Conservation (phyloP, 2,888 invertebrate species). For the Macrophya annulata region DNA sequence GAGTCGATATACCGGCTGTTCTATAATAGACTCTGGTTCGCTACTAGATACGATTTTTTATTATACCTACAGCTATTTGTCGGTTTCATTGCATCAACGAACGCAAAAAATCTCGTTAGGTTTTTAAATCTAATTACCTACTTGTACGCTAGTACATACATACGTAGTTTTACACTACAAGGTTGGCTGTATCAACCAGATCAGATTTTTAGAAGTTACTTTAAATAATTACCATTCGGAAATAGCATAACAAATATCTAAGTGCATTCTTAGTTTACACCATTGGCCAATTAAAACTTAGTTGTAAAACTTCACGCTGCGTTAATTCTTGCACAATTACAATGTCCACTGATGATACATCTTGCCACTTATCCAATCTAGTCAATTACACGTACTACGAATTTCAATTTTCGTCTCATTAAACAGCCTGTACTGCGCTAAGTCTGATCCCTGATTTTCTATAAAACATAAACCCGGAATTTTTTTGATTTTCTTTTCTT, state of each 20-base stretch:
- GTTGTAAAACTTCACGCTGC: slow-evolving; percentile 33
- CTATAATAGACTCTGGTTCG: not conserved
- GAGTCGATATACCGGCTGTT: not conserved
- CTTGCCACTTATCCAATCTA: slow-evolving; percentile 31
- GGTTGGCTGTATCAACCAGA: slow-evolving; percentile 7
- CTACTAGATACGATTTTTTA: not conserved
- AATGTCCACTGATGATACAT: slow-evolving; percentile 11
- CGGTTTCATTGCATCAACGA: not conserved
- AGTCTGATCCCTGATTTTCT: not conserved
- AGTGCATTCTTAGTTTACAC: slow-evolving; percentile 15
- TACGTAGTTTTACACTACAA: not conserved
- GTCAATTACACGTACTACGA: not conserved
- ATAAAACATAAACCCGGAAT: not conserved
- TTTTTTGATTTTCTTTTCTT: too few species aligned
- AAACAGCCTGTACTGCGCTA: not conserved
- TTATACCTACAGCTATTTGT: not conserved
- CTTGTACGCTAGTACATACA: not conserved
- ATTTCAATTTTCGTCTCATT: not conserved
- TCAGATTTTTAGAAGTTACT: not conserved
- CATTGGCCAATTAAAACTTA: slow-evolving; percentile 42
- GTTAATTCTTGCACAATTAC: slow-evolving; percentile 29
- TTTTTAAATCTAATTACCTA: slow-evolving; percentile 4
- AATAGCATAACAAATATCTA: not conserved
- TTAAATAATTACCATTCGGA: slow-evolving; percentile 12
- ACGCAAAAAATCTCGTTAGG: not conserved